Conservation (phyloP, 2,888 invertebrate genomes). For the Acronicta leporina region DNA sequence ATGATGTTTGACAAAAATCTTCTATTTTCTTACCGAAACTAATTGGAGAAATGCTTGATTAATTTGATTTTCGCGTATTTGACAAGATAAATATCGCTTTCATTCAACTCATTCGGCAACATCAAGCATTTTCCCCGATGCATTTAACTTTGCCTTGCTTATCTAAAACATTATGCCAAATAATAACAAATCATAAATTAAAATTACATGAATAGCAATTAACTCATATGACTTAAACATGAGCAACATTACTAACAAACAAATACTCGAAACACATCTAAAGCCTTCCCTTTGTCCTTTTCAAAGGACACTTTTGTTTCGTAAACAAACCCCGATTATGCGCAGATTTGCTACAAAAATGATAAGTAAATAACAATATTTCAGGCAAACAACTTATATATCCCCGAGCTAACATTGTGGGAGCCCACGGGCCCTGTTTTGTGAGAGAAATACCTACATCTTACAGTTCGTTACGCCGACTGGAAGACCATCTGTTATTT, state of each 20-base stretch:
- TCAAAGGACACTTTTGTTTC: constrained; percentile 69
- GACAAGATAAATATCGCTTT: neutral
- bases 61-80: too few relatives aligned
- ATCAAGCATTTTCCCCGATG: too few relatives aligned
- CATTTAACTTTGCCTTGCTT: too few relatives aligned
- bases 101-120: too few relatives aligned
- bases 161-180: neutral
- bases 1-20: neutral
- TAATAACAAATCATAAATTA: constrained; percentile 1
- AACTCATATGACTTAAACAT: constrained; percentile 21
- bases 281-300: constrained; percentile 67
- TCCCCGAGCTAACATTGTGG: constrained; percentile 79
- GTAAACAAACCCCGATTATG: constrained; percentile 82
- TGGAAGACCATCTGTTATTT: constrained; percentile 86
- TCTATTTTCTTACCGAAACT: neutral
- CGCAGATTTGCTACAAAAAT: constrained; percentile 83
- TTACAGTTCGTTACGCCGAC: constrained; percentile 81
- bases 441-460: constrained; percentile 68
- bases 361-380: constrained; percentile 87
- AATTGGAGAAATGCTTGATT: too few relatives aligned
- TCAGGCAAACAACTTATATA: constrained; percentile 84
- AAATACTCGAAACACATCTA: constrained; percentile 56
- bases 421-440: constrained; percentile 67
- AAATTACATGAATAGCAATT: constrained; percentile 8
- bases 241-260: constrained; percentile 42